phyloP scores from a whole-genome alignment of 1,140 invertebrate species.

The Ceratoteleas bidentatus region DNA sequence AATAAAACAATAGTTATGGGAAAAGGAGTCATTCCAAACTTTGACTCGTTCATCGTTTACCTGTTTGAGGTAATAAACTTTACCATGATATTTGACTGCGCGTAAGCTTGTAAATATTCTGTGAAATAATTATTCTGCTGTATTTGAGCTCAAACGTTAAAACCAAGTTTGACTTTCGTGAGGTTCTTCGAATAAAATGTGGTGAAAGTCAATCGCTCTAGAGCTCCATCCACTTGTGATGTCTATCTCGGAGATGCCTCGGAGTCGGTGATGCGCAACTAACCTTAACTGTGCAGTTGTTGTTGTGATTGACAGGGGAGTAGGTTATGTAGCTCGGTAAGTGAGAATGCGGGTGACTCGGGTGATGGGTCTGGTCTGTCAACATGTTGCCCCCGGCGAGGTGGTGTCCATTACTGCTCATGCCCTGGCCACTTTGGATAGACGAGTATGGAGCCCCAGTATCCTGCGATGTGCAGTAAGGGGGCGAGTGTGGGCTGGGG shows the following conservation, averaged over 20 bases:
- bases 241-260: background rate
- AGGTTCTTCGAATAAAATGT: too few species aligned
- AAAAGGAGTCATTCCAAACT: too few species aligned
- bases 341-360: slow-evolving; percentile 78
- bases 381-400: slow-evolving; percentile 75
- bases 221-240: slow-evolving; percentile 8
- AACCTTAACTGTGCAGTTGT: slow-evolving; percentile 81
- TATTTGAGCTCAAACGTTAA: too few species aligned
- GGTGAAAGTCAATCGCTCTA: too few species aligned
- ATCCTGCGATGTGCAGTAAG: slow-evolving; percentile 68
- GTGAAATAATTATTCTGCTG: too few species aligned
- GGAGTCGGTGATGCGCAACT: slow-evolving; percentile 27
- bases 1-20: too few species aligned
- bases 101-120: too few species aligned
- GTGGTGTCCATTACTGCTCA: slow-evolving; percentile 78
- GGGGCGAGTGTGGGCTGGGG: slow-evolving; percentile 76
- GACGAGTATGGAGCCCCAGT: slow-evolving; percentile 69
- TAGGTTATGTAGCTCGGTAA: slow-evolving; percentile 77
- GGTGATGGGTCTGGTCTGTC: slow-evolving; percentile 77
- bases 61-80: too few species aligned
- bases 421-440: slow-evolving; percentile 73
- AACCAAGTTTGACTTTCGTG: too few species aligned
- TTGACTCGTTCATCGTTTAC: too few species aligned
- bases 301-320: slow-evolving; percentile 80
- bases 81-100: too few species aligned